Evolutionary conservation across 1,140 invertebrate species (phyloP), one percentile per base, ranked within the genome.

Genomic region (Panulirus ornatus): DNA sequence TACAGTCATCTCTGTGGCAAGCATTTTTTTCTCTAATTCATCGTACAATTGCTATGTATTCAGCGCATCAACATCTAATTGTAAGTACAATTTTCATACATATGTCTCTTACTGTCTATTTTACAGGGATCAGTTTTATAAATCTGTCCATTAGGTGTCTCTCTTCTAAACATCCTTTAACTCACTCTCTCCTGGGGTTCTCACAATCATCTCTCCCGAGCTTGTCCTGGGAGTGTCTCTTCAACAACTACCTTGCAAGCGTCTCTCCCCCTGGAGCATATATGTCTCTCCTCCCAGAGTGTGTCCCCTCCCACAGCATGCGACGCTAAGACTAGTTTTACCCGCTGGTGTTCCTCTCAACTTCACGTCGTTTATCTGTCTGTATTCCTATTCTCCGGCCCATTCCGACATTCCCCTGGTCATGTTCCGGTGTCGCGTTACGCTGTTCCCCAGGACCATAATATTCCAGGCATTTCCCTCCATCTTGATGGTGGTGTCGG

Each of bases 311-410:
- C n/a, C n/a, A n/a, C n/a, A n/a, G n/a, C 42, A 40, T 11, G 14
- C 16, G 71, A 75, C 71, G 19, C 51, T 19, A 66, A 1, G 3
- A 1, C 5, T 16, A 78, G 40, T 78, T 78, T 78, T 66, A 70
- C 70, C 36, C 38, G 34, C n/a, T 34, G 30, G 47, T 73, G 70
- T 75, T 51, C 71, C 70, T 79, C 54, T 75, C 84, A 85, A 42
- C 34, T 36, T 54, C 66, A 36, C 66, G 84, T 75, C 84, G 70
- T 85, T 85, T 85, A 73, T 73, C 84, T 85, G 84, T 85, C 84
- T 58, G 71, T 85, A 75, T 73, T 85, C 44, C 84, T 70, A 85
- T 85, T 85, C 71, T 73, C 54, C 19, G 66, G 66, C 2, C 84
- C 84, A 85, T 85, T 85, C 71, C 84, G 66, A 36, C 84, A 38